phyloP scores from a whole-genome alignment of 2,888 invertebrate species.

The Chloroclysta siterata region DNA sequence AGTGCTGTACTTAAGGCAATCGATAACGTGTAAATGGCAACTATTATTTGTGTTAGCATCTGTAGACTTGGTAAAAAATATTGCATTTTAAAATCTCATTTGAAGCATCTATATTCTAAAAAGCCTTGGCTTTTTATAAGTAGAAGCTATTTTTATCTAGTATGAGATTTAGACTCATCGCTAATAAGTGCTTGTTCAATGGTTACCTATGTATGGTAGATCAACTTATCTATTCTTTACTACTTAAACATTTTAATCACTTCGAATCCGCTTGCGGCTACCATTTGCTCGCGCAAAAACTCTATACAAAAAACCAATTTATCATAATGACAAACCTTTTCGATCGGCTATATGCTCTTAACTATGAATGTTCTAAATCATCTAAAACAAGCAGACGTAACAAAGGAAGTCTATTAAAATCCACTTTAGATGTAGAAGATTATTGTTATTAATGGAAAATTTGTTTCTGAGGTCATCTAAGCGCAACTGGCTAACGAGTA shows the following conservation, averaged over 20 bases:
- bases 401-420: slow-evolving; percentile 68
- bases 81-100: too few species aligned
- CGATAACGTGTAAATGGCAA: slow-evolving; percentile 18
- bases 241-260: slow-evolving; percentile 30
- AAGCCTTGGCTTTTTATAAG: too few species aligned
- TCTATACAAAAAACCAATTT: slow-evolving; percentile 39
- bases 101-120: too few species aligned
- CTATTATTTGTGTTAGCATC: too few species aligned
- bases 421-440: slow-evolving; percentile 57
- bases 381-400: slow-evolving; percentile 50
- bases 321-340: slow-evolving; percentile 46
- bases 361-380: slow-evolving; percentile 50
- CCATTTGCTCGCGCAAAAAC: slow-evolving; percentile 36
- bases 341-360: slow-evolving; percentile 46
- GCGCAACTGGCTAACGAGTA: slow-evolving; percentile 11
- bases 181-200: not conserved
- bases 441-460: slow-evolving; percentile 52
- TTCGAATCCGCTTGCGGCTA: slow-evolving; percentile 28
- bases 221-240: slow-evolving; percentile 20
- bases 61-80: too few species aligned
- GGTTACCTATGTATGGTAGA: not conserved
- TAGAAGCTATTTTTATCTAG: too few species aligned
- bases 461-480: slow-evolving; percentile 45
- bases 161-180: not conserved
- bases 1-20: slow-evolving; percentile 31